These are phyloP conservation scores for Drosophila merina DNA, from an alignment of 2,888 invertebrate genomes.

Conservation along the genomic window DNA sequence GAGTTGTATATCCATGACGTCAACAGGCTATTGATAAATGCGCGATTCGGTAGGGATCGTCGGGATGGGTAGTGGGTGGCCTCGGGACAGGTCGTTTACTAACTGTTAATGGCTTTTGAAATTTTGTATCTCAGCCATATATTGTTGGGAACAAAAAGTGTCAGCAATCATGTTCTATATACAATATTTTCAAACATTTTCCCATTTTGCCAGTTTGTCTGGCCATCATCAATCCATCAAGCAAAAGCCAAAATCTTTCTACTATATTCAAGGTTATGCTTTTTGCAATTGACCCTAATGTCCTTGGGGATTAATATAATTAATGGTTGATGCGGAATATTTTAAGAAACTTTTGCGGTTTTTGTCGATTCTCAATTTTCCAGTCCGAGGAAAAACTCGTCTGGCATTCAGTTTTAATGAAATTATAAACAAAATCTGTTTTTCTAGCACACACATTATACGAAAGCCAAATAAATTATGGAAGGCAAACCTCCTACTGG, in stretches of 20 bases:
- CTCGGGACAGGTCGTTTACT: constrained; percentile 4
- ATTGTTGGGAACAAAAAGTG: constrained; percentile 21
- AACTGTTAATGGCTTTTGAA: constrained; percentile 22
- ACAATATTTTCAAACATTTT: background rate
- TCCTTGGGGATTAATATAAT: constrained; percentile 30
- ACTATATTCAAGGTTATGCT: constrained; percentile 35
- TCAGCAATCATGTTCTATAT: constrained; percentile 25
- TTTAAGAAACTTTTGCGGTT: background rate
- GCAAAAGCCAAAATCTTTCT: constrained; percentile 18
- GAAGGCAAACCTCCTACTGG: constrained; percentile 57
- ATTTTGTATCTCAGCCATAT: background rate
- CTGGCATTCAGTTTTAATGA: constrained; percentile 54
- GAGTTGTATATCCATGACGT: constrained; percentile 48
- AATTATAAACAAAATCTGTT: constrained; percentile 67
- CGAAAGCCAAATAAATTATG: constrained; percentile 61
- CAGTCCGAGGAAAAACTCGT: constrained; percentile 13
- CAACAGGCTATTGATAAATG: constrained; percentile 43
- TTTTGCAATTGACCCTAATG: constrained; percentile 35
- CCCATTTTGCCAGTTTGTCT: constrained; percentile 32
- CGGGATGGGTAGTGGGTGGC: constrained; percentile 34
- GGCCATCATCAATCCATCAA: constrained; percentile 58
- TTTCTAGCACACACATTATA: constrained; percentile 17
- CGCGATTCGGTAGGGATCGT: constrained; percentile 15
- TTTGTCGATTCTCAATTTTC: constrained; percentile 14
- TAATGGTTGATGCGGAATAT: background rate